A percentile compares a stretch with the other conserved stretches of the same genome.
Conservation (phyloP, 2,113 vertebrate genomes). For the Eleginops maclovinus region DNA sequence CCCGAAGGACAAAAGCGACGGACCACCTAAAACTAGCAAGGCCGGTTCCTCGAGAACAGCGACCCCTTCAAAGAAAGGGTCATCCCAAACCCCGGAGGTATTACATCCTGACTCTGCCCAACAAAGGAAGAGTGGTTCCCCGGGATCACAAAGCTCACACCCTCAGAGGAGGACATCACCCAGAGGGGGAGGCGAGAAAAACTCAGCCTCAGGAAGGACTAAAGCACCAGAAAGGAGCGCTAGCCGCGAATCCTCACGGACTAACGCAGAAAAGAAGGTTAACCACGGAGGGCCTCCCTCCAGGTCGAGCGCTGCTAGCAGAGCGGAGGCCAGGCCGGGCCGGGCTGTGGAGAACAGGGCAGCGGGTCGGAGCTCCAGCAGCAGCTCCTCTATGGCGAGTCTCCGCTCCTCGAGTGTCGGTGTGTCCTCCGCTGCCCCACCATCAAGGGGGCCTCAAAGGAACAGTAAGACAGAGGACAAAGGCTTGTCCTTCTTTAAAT, state of each 20-base stretch:
- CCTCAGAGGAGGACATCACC: conserved; percentile 81
- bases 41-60: conserved; percentile 80
- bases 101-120: conserved; percentile 56
- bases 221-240: conserved; percentile 86
- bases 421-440: conserved; percentile 44
- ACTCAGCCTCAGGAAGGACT: conserved; percentile 71
- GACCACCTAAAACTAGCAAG: conserved; percentile 82
- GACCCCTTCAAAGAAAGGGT: conserved; percentile 85
- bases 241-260: conserved; percentile 88
- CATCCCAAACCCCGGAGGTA: conserved; percentile 81
- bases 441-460: conserved; percentile 80
- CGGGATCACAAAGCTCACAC: conserved; percentile 75
- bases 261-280: conserved; percentile 81
- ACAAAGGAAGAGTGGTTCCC: conserved; percentile 85
- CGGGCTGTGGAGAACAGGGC: conserved; percentile 63
- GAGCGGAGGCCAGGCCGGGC: conserved; percentile 51
- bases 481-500: conserved; percentile 96
- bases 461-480: conserved; percentile 96
- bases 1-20: conserved; percentile 83
- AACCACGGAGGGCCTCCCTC: conserved; percentile 64
- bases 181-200: conserved; percentile 77
- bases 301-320: conserved; percentile 65
- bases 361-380: conserved; percentile 85
- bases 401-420: conserved; percentile 87
- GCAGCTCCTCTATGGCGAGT: conserved; percentile 93